Evolutionary conservation across 2,888 invertebrate species (phyloP).

Genomic region (Dugesia japonica): DNA sequence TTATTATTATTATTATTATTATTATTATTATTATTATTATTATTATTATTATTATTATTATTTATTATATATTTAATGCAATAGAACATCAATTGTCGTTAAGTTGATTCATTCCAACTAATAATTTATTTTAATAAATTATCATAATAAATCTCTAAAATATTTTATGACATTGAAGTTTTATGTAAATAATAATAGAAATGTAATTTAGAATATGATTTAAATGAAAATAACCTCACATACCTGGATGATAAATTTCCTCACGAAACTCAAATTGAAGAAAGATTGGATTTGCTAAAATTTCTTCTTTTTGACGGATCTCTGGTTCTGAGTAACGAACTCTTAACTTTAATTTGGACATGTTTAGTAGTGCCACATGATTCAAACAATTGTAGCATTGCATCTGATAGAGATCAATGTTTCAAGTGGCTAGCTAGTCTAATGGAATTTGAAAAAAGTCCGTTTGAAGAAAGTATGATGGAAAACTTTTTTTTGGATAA

Average conservation of each 20-base stretch:
- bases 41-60: too few species aligned
- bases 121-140: too few species aligned
- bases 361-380: background rate
- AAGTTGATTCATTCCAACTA: too few species aligned
- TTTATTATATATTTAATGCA: too few species aligned
- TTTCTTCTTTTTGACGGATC: background rate
- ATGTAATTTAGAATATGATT: background rate
- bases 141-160: too few species aligned
- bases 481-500: background rate
- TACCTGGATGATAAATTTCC: conserved; percentile 4
- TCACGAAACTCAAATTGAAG: conserved; percentile 10
- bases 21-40: too few species aligned
- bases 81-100: too few species aligned
- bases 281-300: background rate
- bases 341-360: background rate
- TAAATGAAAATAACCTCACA: conserved; percentile 7
- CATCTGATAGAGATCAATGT: background rate
- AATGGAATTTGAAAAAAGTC: conserved; percentile 2
- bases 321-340: background rate
- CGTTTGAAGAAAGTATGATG: background rate
- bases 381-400: background rate
- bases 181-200: too few species aligned
- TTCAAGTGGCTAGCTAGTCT: background rate
- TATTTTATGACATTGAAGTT: too few species aligned
- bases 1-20: too few species aligned